These are phyloP conservation scores for Cacatua alba DNA, from an alignment of 2,113 vertebrate genomes.

Conservation along the genomic window DNA sequence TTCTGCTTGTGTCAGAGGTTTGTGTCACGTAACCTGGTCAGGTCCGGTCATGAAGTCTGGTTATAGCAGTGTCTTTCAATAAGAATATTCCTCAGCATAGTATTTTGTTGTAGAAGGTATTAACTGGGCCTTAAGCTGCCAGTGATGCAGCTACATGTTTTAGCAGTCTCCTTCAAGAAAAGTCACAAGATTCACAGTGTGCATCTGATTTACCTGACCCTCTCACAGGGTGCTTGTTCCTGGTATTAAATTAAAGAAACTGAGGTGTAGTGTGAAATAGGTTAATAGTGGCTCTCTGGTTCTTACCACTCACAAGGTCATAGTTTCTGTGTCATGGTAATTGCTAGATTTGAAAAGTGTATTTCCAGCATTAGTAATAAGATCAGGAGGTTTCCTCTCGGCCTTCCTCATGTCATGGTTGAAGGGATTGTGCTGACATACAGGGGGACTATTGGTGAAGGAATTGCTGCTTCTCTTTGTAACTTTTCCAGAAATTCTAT, in stretches of 20 bases:
- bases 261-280: not conserved
- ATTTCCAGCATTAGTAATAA: not conserved
- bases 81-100: not conserved
- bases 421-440: not conserved
- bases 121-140: not conserved
- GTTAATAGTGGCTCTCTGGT: not conserved
- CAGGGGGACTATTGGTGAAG: not conserved
- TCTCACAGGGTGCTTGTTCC: not conserved
- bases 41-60: not conserved
- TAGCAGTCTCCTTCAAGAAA: not conserved
- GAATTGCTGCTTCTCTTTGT: not conserved
- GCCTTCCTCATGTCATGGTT: accelerated
- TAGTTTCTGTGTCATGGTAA: not conserved
- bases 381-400: not conserved
- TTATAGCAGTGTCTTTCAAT: not conserved
- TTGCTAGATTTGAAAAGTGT: not conserved
- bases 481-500: not conserved
- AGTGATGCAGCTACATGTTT: not conserved
- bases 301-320: not conserved
- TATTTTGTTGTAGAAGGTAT: not conserved
- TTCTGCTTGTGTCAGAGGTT: not conserved
- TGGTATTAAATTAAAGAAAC: not conserved
- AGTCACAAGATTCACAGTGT: not conserved
- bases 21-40: not conserved
- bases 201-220: not conserved